Evolutionary conservation across 2,797 vertebrate species (phyloP).

Genomic region (Acanthis flammea): DNA sequence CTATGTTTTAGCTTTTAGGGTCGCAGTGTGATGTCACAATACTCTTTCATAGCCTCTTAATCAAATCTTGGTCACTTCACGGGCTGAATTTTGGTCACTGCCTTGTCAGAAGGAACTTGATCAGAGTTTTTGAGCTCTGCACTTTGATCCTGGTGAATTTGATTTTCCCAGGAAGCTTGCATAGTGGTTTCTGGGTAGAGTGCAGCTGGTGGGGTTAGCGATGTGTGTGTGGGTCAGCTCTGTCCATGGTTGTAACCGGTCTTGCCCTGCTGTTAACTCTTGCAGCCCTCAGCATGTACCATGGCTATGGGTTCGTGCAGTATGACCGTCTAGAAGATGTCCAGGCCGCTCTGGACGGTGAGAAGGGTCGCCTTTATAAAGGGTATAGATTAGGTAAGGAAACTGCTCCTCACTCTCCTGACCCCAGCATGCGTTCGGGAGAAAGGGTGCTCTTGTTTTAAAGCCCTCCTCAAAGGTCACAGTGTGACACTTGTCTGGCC

Average conservation of each 20-base stretch:
- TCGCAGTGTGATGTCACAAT: neutral
- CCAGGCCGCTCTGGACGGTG: slow-evolving; percentile 87
- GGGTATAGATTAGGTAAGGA: slow-evolving; percentile 91
- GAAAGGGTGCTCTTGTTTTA: slow-evolving; percentile 5
- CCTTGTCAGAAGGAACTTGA: neutral
- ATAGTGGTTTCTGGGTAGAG: neutral
- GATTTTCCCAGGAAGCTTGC: neutral
- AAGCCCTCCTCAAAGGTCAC: neutral
- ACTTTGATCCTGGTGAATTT: neutral
- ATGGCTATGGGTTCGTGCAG: slow-evolving; percentile 89
- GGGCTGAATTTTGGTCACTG: slow-evolving; percentile 15
- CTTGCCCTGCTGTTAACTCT: slow-evolving; percentile 79
- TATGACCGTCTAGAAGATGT: slow-evolving; percentile 87
- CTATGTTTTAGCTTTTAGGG: neutral
- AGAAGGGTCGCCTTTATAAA: slow-evolving; percentile 89
- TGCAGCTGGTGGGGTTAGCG: neutral
- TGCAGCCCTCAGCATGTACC: slow-evolving; percentile 89
- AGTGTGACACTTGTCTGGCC: neutral
- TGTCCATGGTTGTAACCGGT: slow-evolving; percentile 26
- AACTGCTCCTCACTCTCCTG: slow-evolving; percentile 38
- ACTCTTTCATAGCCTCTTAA: neutral
- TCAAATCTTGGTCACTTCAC: neutral
- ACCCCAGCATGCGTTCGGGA: slow-evolving; percentile 35
- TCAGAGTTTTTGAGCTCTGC: neutral
- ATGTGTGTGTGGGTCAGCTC: neutral